A percentile compares a stretch with the other conserved stretches of the same genome.
phyloP scores from a whole-genome alignment of 2,113 vertebrate genomes.

The Lophius piscatorius region DNA sequence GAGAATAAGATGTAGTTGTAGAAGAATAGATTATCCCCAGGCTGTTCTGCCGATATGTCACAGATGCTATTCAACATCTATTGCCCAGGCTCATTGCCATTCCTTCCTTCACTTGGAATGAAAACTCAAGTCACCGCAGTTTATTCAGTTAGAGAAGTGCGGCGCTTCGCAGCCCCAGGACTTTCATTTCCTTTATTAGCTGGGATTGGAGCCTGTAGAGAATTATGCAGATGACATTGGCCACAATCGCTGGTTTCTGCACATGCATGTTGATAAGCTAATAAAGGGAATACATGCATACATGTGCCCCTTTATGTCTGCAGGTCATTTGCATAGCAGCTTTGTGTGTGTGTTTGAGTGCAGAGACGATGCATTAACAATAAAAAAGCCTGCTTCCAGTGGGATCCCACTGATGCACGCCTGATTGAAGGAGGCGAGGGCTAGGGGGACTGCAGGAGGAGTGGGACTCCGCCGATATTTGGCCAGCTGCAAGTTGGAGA shows the following conservation, averaged over 20 bases:
- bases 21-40: too few relatives aligned
- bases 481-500: conserved; percentile 5
- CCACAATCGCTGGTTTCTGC: conserved; percentile 8
- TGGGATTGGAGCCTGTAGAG: conserved; percentile 33
- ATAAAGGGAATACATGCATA: conserved; percentile 40
- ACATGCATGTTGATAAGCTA: conserved; percentile 55
- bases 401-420: conserved; percentile 17
- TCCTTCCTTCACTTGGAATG: conserved; percentile 15
- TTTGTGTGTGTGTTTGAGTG: conserved; percentile 1
- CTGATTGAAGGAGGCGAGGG: conserved; percentile 12
- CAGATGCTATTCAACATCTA: background rate
- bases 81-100: background rate
- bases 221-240: conserved; percentile 39
- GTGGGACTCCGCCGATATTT: background rate
- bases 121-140: background rate
- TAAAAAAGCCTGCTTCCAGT: conserved; percentile 1
- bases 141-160: conserved; percentile 27
- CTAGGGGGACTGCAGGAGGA: background rate
- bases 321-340: conserved; percentile 26
- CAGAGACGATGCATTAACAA: conserved; percentile 3
- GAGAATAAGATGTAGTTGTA: background rate
- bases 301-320: conserved; percentile 23
- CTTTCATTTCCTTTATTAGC: conserved; percentile 53
- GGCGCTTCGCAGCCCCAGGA: conserved; percentile 5
- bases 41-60: background rate